These are phyloP conservation scores for Alethe castanea DNA, from an alignment of 2,113 vertebrate genomes.

Conservation along the genomic window DNA sequence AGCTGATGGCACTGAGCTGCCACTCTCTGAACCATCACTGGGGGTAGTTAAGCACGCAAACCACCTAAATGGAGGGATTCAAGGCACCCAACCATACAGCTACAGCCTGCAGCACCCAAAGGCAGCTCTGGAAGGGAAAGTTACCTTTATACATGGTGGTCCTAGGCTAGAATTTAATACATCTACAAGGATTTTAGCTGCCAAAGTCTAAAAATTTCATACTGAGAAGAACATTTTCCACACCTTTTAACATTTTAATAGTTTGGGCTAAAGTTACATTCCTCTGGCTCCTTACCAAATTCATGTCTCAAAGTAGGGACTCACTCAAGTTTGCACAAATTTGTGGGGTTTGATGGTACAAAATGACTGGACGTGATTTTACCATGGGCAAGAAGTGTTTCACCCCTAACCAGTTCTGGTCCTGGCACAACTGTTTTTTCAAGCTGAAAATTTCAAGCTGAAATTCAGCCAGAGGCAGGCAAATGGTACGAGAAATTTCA, in stretches of 20 bases:
- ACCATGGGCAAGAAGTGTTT: background rate
- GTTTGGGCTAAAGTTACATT: background rate
- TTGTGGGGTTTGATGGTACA: background rate
- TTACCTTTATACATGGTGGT: background rate
- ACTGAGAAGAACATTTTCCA: background rate
- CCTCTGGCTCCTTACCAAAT: background rate
- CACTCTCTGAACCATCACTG: background rate
- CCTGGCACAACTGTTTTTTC: background rate
- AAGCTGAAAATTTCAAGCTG: background rate
- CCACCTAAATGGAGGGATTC: background rate
- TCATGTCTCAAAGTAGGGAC: background rate
- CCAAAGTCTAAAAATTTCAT: background rate
- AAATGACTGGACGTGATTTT: accelerated
- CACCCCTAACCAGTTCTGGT: background rate
- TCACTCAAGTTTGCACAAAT: background rate
- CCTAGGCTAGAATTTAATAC: background rate
- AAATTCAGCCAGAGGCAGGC: background rate
- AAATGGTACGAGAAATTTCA: background rate
- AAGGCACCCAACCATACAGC: background rate
- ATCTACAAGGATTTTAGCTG: background rate
- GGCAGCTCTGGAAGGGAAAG: background rate
- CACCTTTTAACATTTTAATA: background rate
- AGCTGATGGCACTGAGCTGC: background rate
- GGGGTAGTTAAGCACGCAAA: background rate
- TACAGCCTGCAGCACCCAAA: background rate